Conservation (phyloP, 30 jellyfish, hydroid and myxozoan species). For the Cassiopea andromeda region DNA sequence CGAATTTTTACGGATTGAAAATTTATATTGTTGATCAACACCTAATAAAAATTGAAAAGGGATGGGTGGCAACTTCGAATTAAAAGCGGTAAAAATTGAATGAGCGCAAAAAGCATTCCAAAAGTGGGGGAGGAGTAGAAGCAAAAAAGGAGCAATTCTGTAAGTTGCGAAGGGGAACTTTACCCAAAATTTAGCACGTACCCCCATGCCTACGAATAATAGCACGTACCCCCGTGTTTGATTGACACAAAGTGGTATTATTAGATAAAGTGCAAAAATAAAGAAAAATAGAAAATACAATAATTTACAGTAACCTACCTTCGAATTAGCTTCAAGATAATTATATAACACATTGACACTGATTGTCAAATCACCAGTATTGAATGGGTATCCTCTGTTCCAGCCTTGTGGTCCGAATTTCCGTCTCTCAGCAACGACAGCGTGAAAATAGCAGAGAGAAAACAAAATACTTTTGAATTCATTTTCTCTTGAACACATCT, state of each 20-base stretch:
- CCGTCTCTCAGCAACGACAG: constrained; percentile 98
- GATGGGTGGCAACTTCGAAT: not conserved
- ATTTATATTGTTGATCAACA: not conserved
- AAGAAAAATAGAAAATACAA: not conserved
- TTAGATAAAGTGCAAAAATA: not conserved
- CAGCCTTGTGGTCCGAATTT: constrained; percentile 99
- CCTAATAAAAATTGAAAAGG: not conserved
- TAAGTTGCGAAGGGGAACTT: too few species aligned
- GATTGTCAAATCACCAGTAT: constrained; percentile 98
- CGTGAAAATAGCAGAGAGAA: constrained; percentile 97
- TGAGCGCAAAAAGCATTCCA: too few species aligned
- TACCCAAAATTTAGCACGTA: too few species aligned
- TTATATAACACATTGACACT: constrained; percentile 96
- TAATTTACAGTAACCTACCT: constrained; percentile 61
- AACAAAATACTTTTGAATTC: constrained; percentile 96
- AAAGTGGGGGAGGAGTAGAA: too few species aligned
- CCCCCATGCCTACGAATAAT: too few species aligned
- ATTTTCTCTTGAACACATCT: constrained; percentile 98
- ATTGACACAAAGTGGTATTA: too few species aligned
- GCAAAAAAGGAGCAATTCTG: too few species aligned
- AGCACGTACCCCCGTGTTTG: too few species aligned
- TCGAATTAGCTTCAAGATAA: constrained; percentile 96
- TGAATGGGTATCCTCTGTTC: constrained; percentile 97
- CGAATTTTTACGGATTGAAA: not conserved
- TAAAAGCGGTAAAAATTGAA: too few species aligned